Evolutionary conservation across 2,888 invertebrate genomes (phyloP), one percentile per base, ranked within the genome.

Genomic region (Apodemia zela): DNA sequence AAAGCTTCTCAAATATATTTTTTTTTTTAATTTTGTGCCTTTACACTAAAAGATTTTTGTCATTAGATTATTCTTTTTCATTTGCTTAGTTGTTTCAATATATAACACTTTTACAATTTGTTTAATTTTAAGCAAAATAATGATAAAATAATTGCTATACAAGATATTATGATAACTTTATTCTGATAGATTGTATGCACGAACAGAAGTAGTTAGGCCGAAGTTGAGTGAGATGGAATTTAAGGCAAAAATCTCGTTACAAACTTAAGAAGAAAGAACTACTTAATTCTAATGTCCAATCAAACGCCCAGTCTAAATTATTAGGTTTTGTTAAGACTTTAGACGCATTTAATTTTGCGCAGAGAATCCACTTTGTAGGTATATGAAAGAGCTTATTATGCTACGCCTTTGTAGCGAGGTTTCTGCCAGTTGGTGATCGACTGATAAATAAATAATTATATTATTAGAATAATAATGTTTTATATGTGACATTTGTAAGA

Each of bases 401-500:
- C 15, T 15, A 15, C 15, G 5, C 42, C 15, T 62, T 68, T 66
- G 67, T 67, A 72, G 66, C 82, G 72, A 82, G 87, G 85, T 85
- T 79, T 75, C 70, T 68, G 71, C 69, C 75, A 77, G 80, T 76
- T 80, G 75, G 79, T 76, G 82, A 82, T 83, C 77, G 90, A 90
- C 89, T 89, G 90, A 89, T 79, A 80, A 86, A 82, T 42, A 42
- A 42, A 42, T 79, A 79, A 82, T 75, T 17, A 54, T 54, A 66
- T 68, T 68, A 63, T 77, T 83, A 83, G 77, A 75, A 71, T 81
- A 75, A 78, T 77, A 81, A 86, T 84, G 81, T 87, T 87, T 85
- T 87, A 77, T 85, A 83, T 79, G 75, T 80, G 74, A 74, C 74
- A 79, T 77, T 75, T 81, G 76, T 78, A 77, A 76, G 75, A 75